Conservation (phyloP, 2,113 vertebrate genomes). For the Chinchilla lanigera region DNA sequence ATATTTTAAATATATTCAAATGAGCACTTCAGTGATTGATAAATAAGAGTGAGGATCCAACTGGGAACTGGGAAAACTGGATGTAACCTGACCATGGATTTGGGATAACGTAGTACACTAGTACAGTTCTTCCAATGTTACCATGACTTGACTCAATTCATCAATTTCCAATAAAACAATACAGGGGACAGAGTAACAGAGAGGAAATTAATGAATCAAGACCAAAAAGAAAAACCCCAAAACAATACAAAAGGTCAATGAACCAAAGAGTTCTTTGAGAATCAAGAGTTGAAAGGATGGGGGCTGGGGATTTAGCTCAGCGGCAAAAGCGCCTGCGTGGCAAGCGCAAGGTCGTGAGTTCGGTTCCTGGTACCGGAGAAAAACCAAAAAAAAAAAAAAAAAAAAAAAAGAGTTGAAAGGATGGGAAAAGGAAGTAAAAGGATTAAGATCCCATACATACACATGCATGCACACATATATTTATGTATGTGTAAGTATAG, state of each 20-base stretch:
- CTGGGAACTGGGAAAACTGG: not conserved
- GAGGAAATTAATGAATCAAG: not conserved
- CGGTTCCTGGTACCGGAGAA: too few species aligned
- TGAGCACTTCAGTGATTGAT: not conserved
- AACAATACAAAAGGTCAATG: not conserved
- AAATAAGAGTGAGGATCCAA: not conserved
- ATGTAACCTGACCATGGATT: not conserved
- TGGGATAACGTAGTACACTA: not conserved
- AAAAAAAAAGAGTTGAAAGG: not conserved
- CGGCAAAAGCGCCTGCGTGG: too few species aligned
- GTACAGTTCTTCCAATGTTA: not conserved
- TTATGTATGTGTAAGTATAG: too few species aligned
- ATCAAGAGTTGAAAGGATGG: not conserved
- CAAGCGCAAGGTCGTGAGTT: too few species aligned
- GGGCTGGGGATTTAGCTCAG: too few species aligned
- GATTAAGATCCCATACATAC: not conserved
- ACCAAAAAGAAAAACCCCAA: not conserved
- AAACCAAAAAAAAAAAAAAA: too few species aligned
- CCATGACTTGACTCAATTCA: not conserved
- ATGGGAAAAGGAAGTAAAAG: not conserved
- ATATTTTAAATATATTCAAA: conserved; percentile 25
- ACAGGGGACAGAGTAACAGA: not conserved
- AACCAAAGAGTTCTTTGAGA: not conserved
- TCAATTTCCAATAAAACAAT: not conserved
- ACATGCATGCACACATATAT: too few species aligned